phyloP scores from a whole-genome alignment of 2,797 vertebrate species.

The Pseudopleuronectes americanus region DNA sequence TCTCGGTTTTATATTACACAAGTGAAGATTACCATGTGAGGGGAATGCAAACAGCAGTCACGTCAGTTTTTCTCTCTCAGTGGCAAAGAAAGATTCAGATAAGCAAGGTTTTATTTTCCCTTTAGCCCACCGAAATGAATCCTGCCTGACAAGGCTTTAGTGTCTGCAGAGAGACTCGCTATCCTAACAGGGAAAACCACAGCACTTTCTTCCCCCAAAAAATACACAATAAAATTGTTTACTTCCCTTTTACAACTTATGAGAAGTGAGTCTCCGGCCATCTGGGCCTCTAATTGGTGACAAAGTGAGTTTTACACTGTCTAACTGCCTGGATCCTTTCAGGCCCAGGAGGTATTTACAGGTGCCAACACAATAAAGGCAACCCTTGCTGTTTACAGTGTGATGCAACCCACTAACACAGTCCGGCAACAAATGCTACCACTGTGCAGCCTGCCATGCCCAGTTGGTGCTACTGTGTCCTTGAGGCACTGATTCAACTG shows the following conservation, averaged over 20 bases:
- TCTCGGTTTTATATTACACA: constrained; percentile 17
- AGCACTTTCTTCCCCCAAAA: constrained; percentile 10
- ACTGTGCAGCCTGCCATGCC: not conserved
- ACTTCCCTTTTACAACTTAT: constrained; percentile 14
- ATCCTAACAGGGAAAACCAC: constrained; percentile 20
- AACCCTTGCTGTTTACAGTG: constrained; percentile 18
- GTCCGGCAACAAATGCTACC: constrained; percentile 32
- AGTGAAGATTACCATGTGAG: constrained; percentile 12
- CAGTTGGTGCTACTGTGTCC: constrained; percentile 21
- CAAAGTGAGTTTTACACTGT: constrained; percentile 49
- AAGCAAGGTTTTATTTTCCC: constrained; percentile 9
- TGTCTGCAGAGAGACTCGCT: constrained; percentile 11
- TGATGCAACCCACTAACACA: constrained; percentile 57
- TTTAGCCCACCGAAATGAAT: constrained; percentile 24
- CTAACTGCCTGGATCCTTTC: constrained; percentile 28
- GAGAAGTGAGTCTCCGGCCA: constrained; percentile 32
- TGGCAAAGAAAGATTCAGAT: constrained; percentile 27
- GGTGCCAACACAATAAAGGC: constrained; percentile 42
- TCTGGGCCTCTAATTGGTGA: constrained; percentile 52
- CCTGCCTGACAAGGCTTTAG: constrained; percentile 18
- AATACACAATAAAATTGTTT: constrained; percentile 22
- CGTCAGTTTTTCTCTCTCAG: constrained; percentile 10
- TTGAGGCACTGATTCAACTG: not conserved
- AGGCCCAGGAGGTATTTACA: constrained; percentile 42
- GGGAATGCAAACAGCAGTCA: not conserved